phyloP scores from a whole-genome alignment of 2,888 invertebrate genomes.

The Lumbricus terrestris region DNA sequence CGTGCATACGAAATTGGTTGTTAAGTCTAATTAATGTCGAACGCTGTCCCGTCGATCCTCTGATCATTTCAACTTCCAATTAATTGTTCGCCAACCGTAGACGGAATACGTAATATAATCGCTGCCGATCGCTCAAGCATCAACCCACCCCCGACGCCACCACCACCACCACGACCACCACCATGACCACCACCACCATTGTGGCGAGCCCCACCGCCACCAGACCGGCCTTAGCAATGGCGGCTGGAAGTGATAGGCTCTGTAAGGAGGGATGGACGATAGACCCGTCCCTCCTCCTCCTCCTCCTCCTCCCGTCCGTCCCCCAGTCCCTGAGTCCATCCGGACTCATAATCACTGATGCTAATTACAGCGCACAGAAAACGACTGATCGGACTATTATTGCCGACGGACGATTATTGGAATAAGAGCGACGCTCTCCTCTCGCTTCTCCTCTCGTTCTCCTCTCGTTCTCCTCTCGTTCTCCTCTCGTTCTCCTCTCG shows the following conservation, averaged over 20 bases:
- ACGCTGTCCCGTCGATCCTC: background rate
- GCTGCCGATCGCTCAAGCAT: background rate
- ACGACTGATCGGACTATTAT: background rate
- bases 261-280: background rate
- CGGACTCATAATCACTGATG: background rate
- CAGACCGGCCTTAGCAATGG: background rate
- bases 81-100: conserved; percentile 16
- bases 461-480: too few species aligned
- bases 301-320: too few species aligned
- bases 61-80: conserved; percentile 17
- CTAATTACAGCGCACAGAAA: background rate
- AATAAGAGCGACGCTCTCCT: background rate
- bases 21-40: conserved; percentile 14
- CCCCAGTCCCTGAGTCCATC: too few species aligned
- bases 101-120: conserved; percentile 13
- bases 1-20: conserved; percentile 8
- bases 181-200: background rate
- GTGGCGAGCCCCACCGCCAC: background rate
- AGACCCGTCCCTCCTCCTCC: background rate
- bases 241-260: background rate
- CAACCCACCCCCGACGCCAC: background rate
- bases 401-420: background rate
- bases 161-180: background rate
- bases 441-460: too few species aligned
- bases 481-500: too few species aligned